phyloP scores from a whole-genome alignment of 2,113 vertebrate genomes.

The Perca schrenkii region DNA sequence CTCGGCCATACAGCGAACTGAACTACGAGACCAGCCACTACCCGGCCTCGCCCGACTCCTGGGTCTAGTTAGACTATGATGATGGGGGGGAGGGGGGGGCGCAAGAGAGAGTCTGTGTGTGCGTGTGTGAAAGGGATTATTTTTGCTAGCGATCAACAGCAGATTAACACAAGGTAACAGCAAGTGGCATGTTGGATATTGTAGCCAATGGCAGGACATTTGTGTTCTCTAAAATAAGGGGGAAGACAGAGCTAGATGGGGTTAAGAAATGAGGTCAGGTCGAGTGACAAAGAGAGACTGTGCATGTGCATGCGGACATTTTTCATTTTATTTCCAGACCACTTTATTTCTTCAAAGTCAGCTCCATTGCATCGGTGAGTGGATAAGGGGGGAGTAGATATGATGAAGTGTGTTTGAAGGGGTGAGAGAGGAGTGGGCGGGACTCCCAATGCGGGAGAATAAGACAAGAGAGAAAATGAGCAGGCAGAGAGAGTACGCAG shows the following conservation, averaged over 20 bases:
- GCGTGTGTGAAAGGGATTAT: conserved; percentile 71
- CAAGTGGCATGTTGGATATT: conserved; percentile 43
- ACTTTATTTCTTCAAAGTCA: conserved; percentile 70
- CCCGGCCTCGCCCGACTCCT: conserved; percentile 98
- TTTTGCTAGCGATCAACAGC: conserved; percentile 69
- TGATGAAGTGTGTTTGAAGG: conserved; percentile 36
- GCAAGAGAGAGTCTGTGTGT: conserved; percentile 56
- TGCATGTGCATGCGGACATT: conserved; percentile 83
- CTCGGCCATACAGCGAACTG: conserved; percentile 99
- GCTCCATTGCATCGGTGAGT: conserved; percentile 63
- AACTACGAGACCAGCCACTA: conserved; percentile 99
- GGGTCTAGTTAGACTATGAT: conserved; percentile 89
- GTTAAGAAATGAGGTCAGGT: conserved; percentile 51
- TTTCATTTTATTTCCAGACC: conserved; percentile 37
- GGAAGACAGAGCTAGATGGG: conserved; percentile 25
- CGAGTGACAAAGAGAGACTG: conserved; percentile 64
- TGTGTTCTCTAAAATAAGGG: conserved; percentile 47
- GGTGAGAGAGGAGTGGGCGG: conserved; percentile 38
- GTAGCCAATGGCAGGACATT: conserved; percentile 40
- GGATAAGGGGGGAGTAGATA: conserved; percentile 55
- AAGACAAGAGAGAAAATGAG: conserved; percentile 37
- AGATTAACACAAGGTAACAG: conserved; percentile 56
- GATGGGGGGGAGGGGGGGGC: conserved; percentile 56
- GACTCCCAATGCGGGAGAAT: not conserved
- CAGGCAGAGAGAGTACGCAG: conserved; percentile 6